Evolutionary conservation across 2,113 vertebrate species (phyloP).

Genomic region (Orthonyx spaldingii): DNA sequence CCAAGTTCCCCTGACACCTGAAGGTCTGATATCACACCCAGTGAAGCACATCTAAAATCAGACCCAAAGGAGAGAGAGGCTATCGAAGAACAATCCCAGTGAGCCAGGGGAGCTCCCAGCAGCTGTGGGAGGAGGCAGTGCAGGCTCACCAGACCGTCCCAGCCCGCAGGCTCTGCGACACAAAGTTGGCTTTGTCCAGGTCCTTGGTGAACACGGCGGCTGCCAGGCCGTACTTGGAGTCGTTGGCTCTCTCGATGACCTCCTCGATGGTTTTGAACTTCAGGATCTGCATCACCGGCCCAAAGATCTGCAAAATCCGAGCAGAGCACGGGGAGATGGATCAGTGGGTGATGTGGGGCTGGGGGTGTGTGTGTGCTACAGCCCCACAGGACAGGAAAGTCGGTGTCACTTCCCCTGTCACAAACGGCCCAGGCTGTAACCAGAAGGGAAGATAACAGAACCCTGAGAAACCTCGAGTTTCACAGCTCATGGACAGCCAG

Average conservation of each 20-base stretch:
- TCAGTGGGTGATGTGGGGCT: neutral
- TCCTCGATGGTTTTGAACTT: slow-evolving; percentile 93
- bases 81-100: rapidly evolving
- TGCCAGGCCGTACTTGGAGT: slow-evolving; percentile 87
- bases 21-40: neutral
- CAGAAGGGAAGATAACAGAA: neutral
- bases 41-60: rapidly evolving
- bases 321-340: neutral
- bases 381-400: neutral
- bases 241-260: slow-evolving; percentile 87
- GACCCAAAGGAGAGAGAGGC: neutral
- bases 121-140: neutral
- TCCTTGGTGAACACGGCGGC: slow-evolving; percentile 91
- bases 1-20: rapidly evolving
- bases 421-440: rapidly evolving
- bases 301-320: slow-evolving; percentile 84
- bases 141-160: slow-evolving; percentile 88
- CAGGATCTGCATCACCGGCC: slow-evolving; percentile 96
- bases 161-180: slow-evolving; percentile 84
- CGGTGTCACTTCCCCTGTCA: neutral
- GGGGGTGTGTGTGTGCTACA: rapidly evolving
- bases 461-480: neutral
- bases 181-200: slow-evolving; percentile 87
- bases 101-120: neutral
- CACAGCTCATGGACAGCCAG: rapidly evolving